A percentile compares a stretch with the other conserved stretches of the same genome.
phyloP scores from a whole-genome alignment of 2,888 invertebrate species.

The Cotesia congregata region DNA sequence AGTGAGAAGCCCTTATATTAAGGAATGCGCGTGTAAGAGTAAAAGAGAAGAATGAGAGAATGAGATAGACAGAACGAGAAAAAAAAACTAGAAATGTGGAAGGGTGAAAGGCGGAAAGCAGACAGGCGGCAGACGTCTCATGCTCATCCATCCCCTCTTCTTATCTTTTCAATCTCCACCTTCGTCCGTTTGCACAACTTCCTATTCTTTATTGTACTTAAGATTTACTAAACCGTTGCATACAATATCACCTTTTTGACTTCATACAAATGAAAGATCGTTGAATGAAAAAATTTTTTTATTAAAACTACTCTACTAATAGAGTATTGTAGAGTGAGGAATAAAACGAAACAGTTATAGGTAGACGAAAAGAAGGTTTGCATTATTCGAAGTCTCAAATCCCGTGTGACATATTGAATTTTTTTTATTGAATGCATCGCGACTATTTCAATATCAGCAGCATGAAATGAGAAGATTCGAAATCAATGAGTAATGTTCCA shows the following conservation, averaged over 20 bases:
- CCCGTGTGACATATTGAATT: too few relatives aligned
- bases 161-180: conserved; percentile 44
- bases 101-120: conserved; percentile 62
- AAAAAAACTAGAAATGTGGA: conserved; percentile 34
- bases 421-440: too few relatives aligned
- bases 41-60: conserved; percentile 32
- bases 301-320: too few relatives aligned
- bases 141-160: conserved; percentile 60
- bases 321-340: too few relatives aligned
- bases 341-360: too few relatives aligned
- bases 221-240: conserved; percentile 19
- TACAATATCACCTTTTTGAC: conserved; percentile 1
- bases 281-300: neutral
- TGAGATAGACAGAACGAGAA: conserved; percentile 30
- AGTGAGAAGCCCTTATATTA: conserved; percentile 20
- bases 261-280: conserved; percentile 3
- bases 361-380: too few relatives aligned
- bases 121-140: conserved; percentile 69
- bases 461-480: too few relatives aligned
- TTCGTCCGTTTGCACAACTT: conserved; percentile 14
- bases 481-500: too few relatives aligned
- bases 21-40: conserved; percentile 34
- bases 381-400: too few relatives aligned
- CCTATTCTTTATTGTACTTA: conserved; percentile 19
- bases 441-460: too few relatives aligned